Evolutionary conservation across 2,113 vertebrate genomes (phyloP).

Genomic region (Rhinoderma darwinii): DNA sequence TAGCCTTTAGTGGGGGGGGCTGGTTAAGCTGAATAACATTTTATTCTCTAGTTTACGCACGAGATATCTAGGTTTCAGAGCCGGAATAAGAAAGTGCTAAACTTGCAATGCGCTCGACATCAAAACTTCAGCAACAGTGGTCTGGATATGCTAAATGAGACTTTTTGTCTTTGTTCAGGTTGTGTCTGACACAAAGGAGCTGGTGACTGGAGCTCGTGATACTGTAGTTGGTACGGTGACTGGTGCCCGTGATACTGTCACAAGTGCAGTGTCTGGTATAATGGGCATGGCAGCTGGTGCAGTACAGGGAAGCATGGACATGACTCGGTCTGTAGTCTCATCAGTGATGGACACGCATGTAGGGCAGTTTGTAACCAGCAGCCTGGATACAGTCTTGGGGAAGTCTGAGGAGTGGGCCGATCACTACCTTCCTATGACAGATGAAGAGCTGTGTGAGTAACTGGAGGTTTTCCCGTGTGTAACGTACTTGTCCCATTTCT

Average conservation of each 20-base stretch:
- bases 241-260: constrained; percentile 74
- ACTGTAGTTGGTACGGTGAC: constrained; percentile 72
- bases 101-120: no score
- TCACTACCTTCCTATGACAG: constrained; percentile 87
- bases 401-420: constrained; percentile 86
- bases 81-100: no score
- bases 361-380: constrained; percentile 82
- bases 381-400: constrained; percentile 78
- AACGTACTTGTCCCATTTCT: no score
- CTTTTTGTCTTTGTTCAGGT: constrained; percentile 72
- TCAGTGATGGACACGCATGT: constrained; percentile 75
- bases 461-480: no score
- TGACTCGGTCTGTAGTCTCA: constrained; percentile 78
- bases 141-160: no score
- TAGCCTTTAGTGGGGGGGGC: no score
- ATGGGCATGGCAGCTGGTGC: constrained; percentile 74
- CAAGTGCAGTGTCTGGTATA: constrained; percentile 71
- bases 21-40: no score
- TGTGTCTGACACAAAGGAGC: constrained; percentile 78
- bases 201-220: constrained; percentile 68
- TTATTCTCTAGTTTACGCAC: no score
- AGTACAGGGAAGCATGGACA: constrained; percentile 81
- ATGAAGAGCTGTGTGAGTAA: constrained; percentile 86
- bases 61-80: no score
- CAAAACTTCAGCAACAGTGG: no score